Conservation (phyloP, 1,140 invertebrate species). For the Catajapyx aquilonaris region DNA sequence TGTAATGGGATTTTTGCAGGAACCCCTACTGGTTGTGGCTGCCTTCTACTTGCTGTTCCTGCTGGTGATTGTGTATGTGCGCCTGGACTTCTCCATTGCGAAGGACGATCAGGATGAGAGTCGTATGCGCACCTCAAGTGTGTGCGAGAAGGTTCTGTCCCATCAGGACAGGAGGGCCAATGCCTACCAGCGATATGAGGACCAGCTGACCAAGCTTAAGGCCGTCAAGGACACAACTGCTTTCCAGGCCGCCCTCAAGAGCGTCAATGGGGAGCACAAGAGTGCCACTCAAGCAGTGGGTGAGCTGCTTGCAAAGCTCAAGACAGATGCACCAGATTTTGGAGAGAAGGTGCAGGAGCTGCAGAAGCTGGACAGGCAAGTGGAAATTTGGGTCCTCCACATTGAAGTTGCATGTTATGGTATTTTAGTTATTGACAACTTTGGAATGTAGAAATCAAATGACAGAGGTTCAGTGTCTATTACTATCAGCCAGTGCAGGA, state of each 20-base stretch:
- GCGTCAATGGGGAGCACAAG: constrained; percentile 39
- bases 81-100: constrained; percentile 84
- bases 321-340: constrained; percentile 36
- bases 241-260: constrained; percentile 32
- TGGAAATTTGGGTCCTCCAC: constrained; percentile 15
- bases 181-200: constrained; percentile 39
- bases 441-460: no score
- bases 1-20: constrained; percentile 68
- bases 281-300: constrained; percentile 31
- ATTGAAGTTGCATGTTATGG: no score
- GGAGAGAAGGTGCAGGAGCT: constrained; percentile 40
- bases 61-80: constrained; percentile 78
- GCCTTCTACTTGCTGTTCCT: constrained; percentile 84
- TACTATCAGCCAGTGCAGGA: no score
- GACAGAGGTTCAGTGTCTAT: no score
- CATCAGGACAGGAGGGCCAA: constrained; percentile 36
- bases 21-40: constrained; percentile 68
- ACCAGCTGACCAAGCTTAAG: constrained; percentile 39
- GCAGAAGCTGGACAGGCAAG: constrained; percentile 33
- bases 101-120: constrained; percentile 34
- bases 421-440: no score
- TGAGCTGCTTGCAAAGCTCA: constrained; percentile 34
- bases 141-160: constrained; percentile 30
- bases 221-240: constrained; percentile 33
- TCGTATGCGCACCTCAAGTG: constrained; percentile 27